Evolutionary conservation across 1,140 invertebrate species (phyloP), one percentile per base, ranked within the genome.

Genomic region (Muscidifurax raptorellus): DNA sequence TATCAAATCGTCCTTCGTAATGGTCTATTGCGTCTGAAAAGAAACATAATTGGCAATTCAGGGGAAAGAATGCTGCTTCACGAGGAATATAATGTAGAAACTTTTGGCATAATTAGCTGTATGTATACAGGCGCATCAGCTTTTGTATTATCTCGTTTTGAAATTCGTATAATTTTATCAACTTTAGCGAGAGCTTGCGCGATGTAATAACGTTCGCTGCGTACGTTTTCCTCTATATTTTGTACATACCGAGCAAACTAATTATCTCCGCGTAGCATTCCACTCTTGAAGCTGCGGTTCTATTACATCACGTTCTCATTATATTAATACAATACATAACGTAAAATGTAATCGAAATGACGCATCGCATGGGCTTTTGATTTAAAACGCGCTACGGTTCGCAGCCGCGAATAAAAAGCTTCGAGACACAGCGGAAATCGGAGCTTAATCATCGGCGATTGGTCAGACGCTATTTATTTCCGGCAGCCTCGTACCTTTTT

Each of bases 351-450:
- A 40, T 40, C 36, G 36, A 32, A 32, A 32, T 32, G 1, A 32
- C 32, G 32, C 32, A 32, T 2, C 32, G 32, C 32, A 6, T 32
- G 32, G 5, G 32, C 32, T 32, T 32, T 32, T 5, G 32, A 32
- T 32, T 32, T 5, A 6, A 40, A 40, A 40, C 7, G 7, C 15
- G 44, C 3, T 2, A 15, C 15, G n/a, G n/a, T 9, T 4, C 44
- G 44, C 44, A 47, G 10, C 13, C 4, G 15, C 22, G 22, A 77
- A 59, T 12, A 77, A 30, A 59, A 15, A 77, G 27, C 36, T 27
- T 71, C 32, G 47, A 22, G 47, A 27, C 28, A 12, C n/a, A 64
- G 12, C 64, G 78, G 78, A 80, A 80, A 80, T 80, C 36, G 64
- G 30, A 67, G 30, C 28, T 69, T 77, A 32, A 77, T 77, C 25